These are phyloP conservation scores for Holacanthella duospinosa DNA, from an alignment of 2,888 invertebrate species.

Conservation along the genomic window DNA sequence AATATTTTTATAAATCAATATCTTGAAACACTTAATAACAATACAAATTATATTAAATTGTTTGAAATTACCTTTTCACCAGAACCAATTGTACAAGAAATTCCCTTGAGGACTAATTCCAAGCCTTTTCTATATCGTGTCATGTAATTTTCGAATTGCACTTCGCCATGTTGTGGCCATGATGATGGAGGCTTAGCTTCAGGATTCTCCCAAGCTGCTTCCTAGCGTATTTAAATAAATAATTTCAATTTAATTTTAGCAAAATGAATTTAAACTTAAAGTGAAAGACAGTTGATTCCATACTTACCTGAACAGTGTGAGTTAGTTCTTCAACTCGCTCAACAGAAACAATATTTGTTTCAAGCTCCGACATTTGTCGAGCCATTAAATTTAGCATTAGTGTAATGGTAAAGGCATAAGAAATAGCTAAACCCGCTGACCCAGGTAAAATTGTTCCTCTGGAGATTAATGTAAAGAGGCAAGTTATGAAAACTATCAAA, in stretches of 20 bases:
- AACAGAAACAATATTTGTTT: constrained; percentile 5
- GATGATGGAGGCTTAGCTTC: background rate
- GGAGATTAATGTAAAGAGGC: background rate
- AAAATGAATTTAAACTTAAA: background rate
- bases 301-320: background rate
- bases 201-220: background rate
- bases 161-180: background rate
- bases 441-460: background rate
- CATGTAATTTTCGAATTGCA: background rate
- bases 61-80: background rate
- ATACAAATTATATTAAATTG: too few species aligned
- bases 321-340: background rate
- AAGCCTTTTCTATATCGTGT: background rate
- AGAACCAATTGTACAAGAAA: background rate
- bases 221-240: background rate
- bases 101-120: background rate
- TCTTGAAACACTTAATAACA: background rate
- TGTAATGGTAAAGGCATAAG: background rate
- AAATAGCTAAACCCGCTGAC: background rate
- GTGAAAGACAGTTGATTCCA: too few species aligned
- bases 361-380: background rate
- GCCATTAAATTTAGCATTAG: background rate
- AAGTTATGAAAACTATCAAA: background rate
- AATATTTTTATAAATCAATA: background rate
- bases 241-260: background rate